Evolutionary conservation across 2,113 vertebrate genomes (phyloP), one percentile per base, ranked within the genome.

Genomic region (Oceanodroma tethys): DNA sequence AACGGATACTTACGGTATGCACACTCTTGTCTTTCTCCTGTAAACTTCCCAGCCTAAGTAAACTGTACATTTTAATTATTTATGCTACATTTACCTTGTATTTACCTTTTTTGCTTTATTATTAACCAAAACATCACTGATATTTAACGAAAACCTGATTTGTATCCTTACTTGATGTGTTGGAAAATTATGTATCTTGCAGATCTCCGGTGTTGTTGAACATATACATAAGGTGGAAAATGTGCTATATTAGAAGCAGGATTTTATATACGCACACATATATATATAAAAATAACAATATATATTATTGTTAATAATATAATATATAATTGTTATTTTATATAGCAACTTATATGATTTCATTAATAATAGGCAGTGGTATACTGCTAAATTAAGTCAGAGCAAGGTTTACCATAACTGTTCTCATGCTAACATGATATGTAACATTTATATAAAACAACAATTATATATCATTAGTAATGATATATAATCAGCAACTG

Each of bases 1-100:
- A 89, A 9, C 1, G 0, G 26, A 38, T 63, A 2, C 4, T n/a
- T 66, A 20, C 1, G 19, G 63, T 42, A 3, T 67, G 15, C 65
- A 15, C 4, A 4, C 6, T 67, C 32, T 50, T 59, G 10, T 13
- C 71, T 59, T 66, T 40, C 27, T 81, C 25, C 34, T 55, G 26
- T 48, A 38, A 78, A 65, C 6, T 21, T 60, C 11, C 43, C 30
- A 79, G 36, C 9, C 42, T 45, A 56, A 81, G 40, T n/a, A 71
- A 75, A 42, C 11, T 15, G 26, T 81, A 38, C 8, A 5, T 79
- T 50, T 48, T 74, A 56, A 50, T 86, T 73, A 40, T 71, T 86
- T 63, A 38, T 65, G 23, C 6, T 81, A 10, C 15, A 26, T 82
- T 87, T 93, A 74, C 10, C 22, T 55, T 9, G 3, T 45, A n/a